A percentile compares a stretch with the other conserved stretches of the same genome.
phyloP scores from a whole-genome alignment of 2,113 vertebrate species.

The Pseudolaguvia tuberculata region DNA sequence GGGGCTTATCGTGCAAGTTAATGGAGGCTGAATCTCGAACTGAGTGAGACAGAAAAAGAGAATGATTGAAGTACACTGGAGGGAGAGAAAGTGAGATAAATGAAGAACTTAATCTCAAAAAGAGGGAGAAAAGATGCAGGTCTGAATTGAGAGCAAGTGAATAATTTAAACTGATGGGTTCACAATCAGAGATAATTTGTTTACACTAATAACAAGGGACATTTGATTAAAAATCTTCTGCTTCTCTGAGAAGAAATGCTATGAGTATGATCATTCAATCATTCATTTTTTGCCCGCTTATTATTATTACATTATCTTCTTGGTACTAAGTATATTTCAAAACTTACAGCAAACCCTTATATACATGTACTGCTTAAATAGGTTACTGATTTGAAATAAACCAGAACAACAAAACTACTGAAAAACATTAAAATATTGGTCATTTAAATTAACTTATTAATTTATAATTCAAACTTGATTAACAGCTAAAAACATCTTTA shows the following conservation, averaged over 20 bases:
- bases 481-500: no score
- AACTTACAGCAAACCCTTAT: no score
- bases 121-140: background rate
- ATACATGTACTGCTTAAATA: no score
- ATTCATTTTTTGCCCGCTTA: no score
- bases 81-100: constrained; percentile 12
- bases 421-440: no score
- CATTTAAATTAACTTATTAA: no score
- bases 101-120: background rate
- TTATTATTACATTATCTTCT: no score
- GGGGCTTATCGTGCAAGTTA: constrained; percentile 7
- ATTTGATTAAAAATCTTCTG: background rate
- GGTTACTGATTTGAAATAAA: no score
- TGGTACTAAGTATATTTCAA: no score
- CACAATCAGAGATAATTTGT: background rate
- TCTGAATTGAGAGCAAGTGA: background rate
- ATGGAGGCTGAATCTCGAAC: background rate
- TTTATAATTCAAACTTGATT: no score
- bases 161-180: background rate
- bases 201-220: background rate
- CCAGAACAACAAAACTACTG: no score
- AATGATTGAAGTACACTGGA: background rate
- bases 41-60: background rate
- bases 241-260: background rate
- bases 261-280: no score